Base-by-base conservation (phyloP, 2,888 invertebrate species). In the Phyllotreta cruciferae region DNA sequence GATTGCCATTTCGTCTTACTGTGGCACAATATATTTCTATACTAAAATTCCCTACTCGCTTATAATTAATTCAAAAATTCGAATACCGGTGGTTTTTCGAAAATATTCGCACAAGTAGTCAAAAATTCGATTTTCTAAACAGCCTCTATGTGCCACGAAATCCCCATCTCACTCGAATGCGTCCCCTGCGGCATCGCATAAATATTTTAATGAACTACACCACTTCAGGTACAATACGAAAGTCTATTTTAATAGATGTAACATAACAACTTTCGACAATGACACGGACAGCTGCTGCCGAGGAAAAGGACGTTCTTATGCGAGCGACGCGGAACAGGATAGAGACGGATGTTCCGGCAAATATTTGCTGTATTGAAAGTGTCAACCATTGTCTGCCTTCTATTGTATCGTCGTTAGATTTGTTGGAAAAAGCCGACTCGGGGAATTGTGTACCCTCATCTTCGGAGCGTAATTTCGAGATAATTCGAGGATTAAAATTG, bases 301-400 rank as follows among this genome's bases (percentile, higher is more conserved):
- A 42, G 60, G 68, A 70, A 61, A 70, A 69, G 74, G 76, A 77
- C 66, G 61, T n/a, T 63, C n/a, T 39, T 61, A 67, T 62, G 56
- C 47, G 63, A 55, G 36, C 64, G 50, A 60, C 35, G 55, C 66
- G 57, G 67, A 64, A 71, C 66, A 49, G 70, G 72, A 74, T 66
- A 71, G 73, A 74, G 74, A 68, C 58, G 47, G 57, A 63, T 69
- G 52, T 75, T 74, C 78, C 77, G 74, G 79, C 79, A 79, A 79
- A 80, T 80, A 79, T 80, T 80, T 79, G 78, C 79, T 79, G 80
- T 79, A 80, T 80, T 80, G 79, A 61, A 80, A 80, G 80, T 81
- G 81, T 81, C 81, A 81, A 78, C 76, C 75, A 79, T 81, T 81
- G 80, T 81, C 77, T 74, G 77, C 72, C 60, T 54, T 66, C 74